Evolutionary conservation across 2,888 invertebrate species (phyloP).

Genomic region (Tenthredo livida): DNA sequence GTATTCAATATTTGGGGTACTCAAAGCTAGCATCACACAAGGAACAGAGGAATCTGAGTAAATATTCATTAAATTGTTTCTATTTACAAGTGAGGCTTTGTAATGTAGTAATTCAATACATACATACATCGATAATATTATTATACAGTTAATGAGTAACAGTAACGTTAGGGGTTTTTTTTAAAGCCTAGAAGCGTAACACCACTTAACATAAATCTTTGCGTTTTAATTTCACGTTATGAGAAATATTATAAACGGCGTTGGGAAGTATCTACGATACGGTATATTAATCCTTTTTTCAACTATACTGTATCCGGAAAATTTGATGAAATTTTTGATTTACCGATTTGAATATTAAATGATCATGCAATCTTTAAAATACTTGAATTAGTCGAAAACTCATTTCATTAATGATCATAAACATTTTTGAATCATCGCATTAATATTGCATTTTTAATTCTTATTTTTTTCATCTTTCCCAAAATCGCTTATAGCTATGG

Average conservation of each 20-base stretch:
- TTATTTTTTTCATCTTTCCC: too few species aligned
- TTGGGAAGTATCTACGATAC: not conserved
- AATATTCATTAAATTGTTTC: slow-evolving; percentile 12
- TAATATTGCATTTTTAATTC: too few species aligned
- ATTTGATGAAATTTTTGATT: not conserved
- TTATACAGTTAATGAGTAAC: slow-evolving; percentile 38
- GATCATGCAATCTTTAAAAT: not conserved
- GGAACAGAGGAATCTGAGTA: not conserved
- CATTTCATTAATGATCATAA: not conserved
- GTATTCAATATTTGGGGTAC: slow-evolving; percentile 69
- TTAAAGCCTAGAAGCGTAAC: slow-evolving; percentile 25
- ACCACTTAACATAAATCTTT: slow-evolving; percentile 30
- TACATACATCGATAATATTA: slow-evolving; percentile 52
- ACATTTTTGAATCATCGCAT: not conserved
- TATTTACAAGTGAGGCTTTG: slow-evolving; percentile 65
- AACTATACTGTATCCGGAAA: not conserved
- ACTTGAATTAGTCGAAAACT: not conserved
- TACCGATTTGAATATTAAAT: not conserved
- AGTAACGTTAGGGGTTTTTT: not conserved
- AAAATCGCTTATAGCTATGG: not conserved
- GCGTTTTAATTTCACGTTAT: slow-evolving; percentile 15
- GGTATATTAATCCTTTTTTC: not conserved
- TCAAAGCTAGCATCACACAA: not conserved
- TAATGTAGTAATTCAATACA: slow-evolving; percentile 57
- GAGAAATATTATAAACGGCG: not conserved